Conservation (phyloP, 92 coral and sea anemone genomes). For the Galaxea fascicularis region DNA sequence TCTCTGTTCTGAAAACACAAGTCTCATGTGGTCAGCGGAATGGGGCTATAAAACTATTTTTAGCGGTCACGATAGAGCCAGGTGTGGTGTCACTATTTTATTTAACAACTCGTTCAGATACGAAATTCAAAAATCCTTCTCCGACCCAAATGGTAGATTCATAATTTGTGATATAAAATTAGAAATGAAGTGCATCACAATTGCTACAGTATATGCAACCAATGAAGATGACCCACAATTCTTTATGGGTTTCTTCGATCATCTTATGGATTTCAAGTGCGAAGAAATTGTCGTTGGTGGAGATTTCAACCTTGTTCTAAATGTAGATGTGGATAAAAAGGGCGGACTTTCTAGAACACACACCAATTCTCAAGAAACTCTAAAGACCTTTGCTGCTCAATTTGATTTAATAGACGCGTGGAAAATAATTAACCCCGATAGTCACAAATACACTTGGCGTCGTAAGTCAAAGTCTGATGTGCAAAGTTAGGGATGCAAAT, state of each 20-base stretch:
- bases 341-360: background rate
- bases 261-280: background rate
- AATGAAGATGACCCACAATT: constrained; percentile 26
- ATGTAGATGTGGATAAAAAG: background rate
- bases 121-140: constrained; percentile 16
- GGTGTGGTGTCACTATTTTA: constrained; percentile 24
- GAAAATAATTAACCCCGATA: background rate
- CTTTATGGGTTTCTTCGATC: constrained; percentile 8
- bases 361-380: background rate
- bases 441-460: background rate
- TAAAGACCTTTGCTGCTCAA: background rate
- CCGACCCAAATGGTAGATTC: too few species aligned
- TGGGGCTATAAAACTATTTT: constrained; percentile 20
- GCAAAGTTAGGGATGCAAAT: background rate
- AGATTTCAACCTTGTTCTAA: too few species aligned
- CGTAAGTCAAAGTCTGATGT: background rate
- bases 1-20: constrained; percentile 25
- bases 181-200: constrained; percentile 9
- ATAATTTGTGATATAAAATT: too few species aligned
- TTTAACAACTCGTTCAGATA: constrained; percentile 8
- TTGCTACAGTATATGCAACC: constrained; percentile 23
- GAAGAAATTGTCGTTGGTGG: background rate
- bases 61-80: constrained; percentile 17
- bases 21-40: too few species aligned
- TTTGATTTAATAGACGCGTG: background rate